Base-by-base conservation (phyloP, 2,888 invertebrate species). In the Tuta absoluta region DNA sequence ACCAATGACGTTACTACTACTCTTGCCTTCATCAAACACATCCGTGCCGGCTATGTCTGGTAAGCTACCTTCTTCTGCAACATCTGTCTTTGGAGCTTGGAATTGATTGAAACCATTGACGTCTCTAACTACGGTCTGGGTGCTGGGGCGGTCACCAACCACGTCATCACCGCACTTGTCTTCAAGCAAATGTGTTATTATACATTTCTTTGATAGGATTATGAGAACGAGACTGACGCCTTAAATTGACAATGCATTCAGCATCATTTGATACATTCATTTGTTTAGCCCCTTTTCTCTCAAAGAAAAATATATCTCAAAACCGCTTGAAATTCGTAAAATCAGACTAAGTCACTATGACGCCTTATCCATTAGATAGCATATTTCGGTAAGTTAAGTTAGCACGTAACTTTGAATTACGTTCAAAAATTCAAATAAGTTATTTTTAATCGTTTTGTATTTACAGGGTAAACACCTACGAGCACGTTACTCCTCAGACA, bases 21-120 rank as follows among this genome's bases (percentile, higher is more conserved):
- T 7, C 86, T 97, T 63, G 91, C 93, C 41, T 95, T 96, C 78
- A 93, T 96, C 59, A 95, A 95, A 75, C 93, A 94, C 68, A 94
- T 97, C 3, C 93, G 95, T 74, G 96, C 97, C 69, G 97, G 98
- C 63, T 95, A 96, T 59, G 94, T 97, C 63, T 98, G 97, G 97
- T 92, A 71, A 68, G 77, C 38, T 45, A 0, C n/a, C 37, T 8
- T 17, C 11, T n/a, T n/a, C n/a, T n/a, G n/a, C 2, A 28, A 28
- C 28, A 28, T 2, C 28, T 28, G 28, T 28, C 28, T 4, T 28
- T 28, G 2, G 28, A n/a, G n/a, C n/a, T n/a, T n/a, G 11, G 98
- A 98, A 82, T 96, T 96, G 0, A 94, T 98, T 48, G 95, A 96
- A 77, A 93, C 97, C 68, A 96, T 97, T 38, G 98, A 98, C 83